phyloP scores from a whole-genome alignment of 2,113 vertebrate species.

The Perca fluviatilis region DNA sequence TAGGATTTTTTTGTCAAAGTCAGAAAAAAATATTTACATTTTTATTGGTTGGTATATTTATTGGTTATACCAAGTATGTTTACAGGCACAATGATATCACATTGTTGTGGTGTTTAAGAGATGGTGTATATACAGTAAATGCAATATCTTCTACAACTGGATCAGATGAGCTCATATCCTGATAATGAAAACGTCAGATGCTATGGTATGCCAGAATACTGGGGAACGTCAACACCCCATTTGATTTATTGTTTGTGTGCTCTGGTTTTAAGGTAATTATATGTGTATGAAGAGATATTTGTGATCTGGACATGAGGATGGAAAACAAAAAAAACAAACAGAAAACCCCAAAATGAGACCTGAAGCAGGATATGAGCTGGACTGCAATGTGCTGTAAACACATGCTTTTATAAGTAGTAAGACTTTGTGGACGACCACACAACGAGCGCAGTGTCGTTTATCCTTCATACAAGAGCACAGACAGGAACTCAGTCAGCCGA shows the following conservation, averaged over 20 bases:
- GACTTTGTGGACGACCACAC: constrained; percentile 41
- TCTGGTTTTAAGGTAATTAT: not conserved
- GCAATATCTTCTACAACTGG: not conserved
- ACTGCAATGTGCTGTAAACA: constrained; percentile 34
- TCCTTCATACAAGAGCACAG: constrained; percentile 38
- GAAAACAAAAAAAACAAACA: not conserved
- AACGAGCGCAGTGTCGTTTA: constrained; percentile 32
- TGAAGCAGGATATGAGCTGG: constrained; percentile 19
- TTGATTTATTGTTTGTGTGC: not conserved
- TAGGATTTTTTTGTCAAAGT: not conserved
- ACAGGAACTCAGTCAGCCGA: constrained; percentile 33
- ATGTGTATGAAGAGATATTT: not conserved
- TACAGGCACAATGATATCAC: constrained; percentile 9
- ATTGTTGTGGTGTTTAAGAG: not conserved
- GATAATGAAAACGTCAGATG: not conserved
- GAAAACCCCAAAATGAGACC: not conserved
- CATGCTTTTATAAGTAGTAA: constrained; percentile 32
- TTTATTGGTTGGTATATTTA: not conserved
- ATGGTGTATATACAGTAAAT: not conserved
- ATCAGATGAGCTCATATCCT: not conserved
- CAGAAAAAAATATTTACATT: not conserved
- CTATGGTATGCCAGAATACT: not conserved
- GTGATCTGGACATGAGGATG: not conserved
- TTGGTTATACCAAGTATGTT: not conserved
- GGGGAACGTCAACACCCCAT: not conserved